Evolutionary conservation across 2,888 invertebrate species (phyloP).

Genomic region (Xestia sexstrigata): DNA sequence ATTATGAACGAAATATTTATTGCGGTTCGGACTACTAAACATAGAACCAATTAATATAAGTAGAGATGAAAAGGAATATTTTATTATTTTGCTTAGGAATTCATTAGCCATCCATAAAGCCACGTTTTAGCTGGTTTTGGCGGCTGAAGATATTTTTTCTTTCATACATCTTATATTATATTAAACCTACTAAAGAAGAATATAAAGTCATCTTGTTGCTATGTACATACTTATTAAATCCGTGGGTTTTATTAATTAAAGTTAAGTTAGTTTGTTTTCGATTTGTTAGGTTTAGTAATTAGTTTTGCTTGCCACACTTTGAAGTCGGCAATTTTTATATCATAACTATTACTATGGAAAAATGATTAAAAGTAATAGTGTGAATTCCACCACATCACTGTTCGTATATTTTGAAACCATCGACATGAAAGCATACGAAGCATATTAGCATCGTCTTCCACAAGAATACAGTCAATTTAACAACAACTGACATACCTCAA

Average conservation of each 20-base stretch:
- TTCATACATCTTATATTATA: neutral
- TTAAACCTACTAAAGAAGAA: neutral
- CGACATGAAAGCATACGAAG: neutral
- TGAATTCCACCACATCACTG: neutral
- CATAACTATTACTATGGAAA: neutral
- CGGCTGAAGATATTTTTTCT: neutral
- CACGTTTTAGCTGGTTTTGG: neutral
- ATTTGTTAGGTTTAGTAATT: no score
- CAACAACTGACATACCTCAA: conserved; percentile 35
- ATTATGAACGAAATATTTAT: conserved; percentile 34
- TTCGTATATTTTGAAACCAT: neutral
- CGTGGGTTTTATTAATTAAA: no score
- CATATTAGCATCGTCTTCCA: conserved; percentile 12
- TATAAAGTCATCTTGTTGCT: neutral
- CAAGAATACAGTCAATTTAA: conserved; percentile 20
- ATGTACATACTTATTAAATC: no score
- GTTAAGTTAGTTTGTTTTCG: no score
- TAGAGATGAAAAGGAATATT: conserved; percentile 45
- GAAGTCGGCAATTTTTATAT: no score
- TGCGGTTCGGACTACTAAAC: conserved; percentile 38
- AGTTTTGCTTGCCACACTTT: no score
- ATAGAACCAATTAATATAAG: conserved; percentile 41
- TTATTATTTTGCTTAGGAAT: conserved; percentile 27
- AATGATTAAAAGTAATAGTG: neutral
- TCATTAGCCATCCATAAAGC: conserved; percentile 14